phyloP scores from a whole-genome alignment of 2,113 vertebrate species.

The Pluvialis apricaria region DNA sequence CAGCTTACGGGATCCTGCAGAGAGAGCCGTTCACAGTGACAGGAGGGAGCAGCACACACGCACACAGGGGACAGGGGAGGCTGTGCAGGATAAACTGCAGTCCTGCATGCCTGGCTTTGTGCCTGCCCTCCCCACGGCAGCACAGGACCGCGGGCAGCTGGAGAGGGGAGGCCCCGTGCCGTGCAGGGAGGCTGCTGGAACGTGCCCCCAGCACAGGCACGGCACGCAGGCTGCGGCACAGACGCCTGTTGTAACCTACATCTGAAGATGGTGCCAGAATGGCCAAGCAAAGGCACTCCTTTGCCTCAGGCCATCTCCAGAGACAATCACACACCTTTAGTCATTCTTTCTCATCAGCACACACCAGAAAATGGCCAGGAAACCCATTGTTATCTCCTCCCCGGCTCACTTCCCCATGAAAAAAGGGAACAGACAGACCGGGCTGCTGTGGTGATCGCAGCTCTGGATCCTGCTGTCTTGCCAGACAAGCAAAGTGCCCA shows the following conservation, averaged over 20 bases:
- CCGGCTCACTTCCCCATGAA: background rate
- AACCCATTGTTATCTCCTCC: conserved; percentile 1
- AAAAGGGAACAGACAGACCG: background rate
- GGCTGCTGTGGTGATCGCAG: background rate
- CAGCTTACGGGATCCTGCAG: conserved; percentile 91
- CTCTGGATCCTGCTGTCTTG: background rate
- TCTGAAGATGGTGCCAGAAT: background rate
- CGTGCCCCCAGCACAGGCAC: background rate
- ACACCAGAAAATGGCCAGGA: background rate
- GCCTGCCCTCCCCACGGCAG: background rate
- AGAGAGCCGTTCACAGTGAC: background rate
- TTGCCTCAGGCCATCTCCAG: conserved; percentile 23
- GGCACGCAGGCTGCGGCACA: background rate
- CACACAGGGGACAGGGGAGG: rapidly evolving
- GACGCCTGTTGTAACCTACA: background rate
- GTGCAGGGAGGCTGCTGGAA: background rate
- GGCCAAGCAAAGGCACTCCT: conserved; percentile 8
- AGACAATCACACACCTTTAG: background rate
- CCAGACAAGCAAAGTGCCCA: background rate
- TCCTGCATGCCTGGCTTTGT: background rate
- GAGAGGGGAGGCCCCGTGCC: background rate
- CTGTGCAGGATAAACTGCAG: background rate
- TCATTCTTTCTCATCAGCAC: conserved; percentile 3
- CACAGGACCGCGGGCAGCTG: background rate
- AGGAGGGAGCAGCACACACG: background rate